A percentile compares a stretch with the other conserved stretches of the same genome.
Evolutionary conservation across 2,113 vertebrate species (phyloP).

Genomic region (Ictidomys tridecemlineatus): DNA sequence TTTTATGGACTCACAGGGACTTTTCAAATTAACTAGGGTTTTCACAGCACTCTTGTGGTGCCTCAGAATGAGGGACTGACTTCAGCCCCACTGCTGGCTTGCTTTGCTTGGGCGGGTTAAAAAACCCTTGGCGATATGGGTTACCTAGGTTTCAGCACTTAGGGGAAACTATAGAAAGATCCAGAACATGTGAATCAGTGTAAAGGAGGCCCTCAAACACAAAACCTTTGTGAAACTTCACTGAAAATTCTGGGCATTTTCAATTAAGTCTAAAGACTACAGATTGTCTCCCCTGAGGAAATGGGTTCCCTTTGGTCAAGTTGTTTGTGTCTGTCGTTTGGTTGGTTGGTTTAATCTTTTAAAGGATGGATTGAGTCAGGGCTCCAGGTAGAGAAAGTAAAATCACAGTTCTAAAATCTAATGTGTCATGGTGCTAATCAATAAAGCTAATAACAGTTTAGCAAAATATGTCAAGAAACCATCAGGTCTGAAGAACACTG

Average conservation of each 20-base stretch:
- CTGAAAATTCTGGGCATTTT: slow-evolving; percentile 25
- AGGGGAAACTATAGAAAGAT: neutral
- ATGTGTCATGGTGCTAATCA: slow-evolving; percentile 59
- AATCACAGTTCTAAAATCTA: neutral
- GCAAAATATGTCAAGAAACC: slow-evolving; percentile 53
- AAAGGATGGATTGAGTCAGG: neutral
- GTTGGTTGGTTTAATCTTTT: neutral
- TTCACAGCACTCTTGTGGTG: slow-evolving; percentile 25
- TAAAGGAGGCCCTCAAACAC: neutral
- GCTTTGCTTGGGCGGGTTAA: neutral
- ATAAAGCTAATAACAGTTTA: slow-evolving; percentile 52
- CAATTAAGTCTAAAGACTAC: neutral
- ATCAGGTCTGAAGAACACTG: slow-evolving; percentile 58
- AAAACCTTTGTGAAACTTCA: slow-evolving; percentile 41
- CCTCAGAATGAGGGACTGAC: neutral
- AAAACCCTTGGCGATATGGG: neutral
- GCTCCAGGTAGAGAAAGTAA: slow-evolving; percentile 26
- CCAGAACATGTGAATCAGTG: neutral
- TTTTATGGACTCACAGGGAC: slow-evolving; percentile 41
- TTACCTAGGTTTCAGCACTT: slow-evolving; percentile 45
- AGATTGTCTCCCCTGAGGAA: neutral
- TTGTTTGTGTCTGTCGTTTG: neutral
- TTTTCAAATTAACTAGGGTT: slow-evolving; percentile 66
- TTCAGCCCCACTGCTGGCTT: neutral
- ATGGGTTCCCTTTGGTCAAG: neutral